These are phyloP conservation scores for Erebia epiphron DNA, from an alignment of 2,888 invertebrate species.

Conservation along the genomic window DNA sequence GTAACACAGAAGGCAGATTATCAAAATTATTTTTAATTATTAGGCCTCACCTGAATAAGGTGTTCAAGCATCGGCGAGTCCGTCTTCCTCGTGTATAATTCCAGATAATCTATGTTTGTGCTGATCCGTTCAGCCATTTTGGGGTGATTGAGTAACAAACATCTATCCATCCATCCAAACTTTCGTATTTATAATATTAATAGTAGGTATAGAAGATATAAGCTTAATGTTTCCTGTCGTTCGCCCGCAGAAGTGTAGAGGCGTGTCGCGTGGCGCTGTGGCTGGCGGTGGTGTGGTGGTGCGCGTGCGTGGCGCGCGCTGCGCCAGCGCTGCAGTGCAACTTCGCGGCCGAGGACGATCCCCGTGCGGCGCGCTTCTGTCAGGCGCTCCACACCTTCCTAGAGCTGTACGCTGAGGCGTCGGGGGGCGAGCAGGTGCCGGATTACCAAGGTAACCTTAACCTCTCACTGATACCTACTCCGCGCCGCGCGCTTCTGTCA, in stretches of 20 bases:
- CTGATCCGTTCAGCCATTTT: too few relatives aligned
- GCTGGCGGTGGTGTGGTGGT: conserved; percentile 46
- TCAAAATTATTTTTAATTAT: too few relatives aligned
- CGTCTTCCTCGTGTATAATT: too few relatives aligned
- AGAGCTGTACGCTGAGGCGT: conserved; percentile 86
- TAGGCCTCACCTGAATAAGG: too few relatives aligned
- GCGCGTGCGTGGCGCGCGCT: conserved; percentile 55
- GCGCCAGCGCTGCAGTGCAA: conserved; percentile 71
- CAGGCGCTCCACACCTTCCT: conserved; percentile 86
- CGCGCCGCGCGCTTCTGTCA: too few relatives aligned
- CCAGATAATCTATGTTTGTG: too few relatives aligned
- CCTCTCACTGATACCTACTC: not conserved
- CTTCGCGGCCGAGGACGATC: conserved; percentile 85
- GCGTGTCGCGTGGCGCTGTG: conserved; percentile 56
- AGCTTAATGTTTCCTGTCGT: not conserved
- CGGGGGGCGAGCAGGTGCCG: conserved; percentile 80
- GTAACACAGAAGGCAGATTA: too few relatives aligned
- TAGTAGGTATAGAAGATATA: too few relatives aligned
- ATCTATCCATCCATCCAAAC: too few relatives aligned
- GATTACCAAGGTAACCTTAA: conserved; percentile 75
- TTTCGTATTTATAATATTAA: too few relatives aligned
- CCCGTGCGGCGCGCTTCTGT: conserved; percentile 85
- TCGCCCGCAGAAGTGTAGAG: conserved; percentile 53
- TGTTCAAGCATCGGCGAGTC: too few relatives aligned
- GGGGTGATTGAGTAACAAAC: too few relatives aligned